Percentiles rank a stretch among this genome's conserved stretches.
Conservation (phyloP, 2,888 invertebrate genomes). For the Incurvaria masculella region DNA sequence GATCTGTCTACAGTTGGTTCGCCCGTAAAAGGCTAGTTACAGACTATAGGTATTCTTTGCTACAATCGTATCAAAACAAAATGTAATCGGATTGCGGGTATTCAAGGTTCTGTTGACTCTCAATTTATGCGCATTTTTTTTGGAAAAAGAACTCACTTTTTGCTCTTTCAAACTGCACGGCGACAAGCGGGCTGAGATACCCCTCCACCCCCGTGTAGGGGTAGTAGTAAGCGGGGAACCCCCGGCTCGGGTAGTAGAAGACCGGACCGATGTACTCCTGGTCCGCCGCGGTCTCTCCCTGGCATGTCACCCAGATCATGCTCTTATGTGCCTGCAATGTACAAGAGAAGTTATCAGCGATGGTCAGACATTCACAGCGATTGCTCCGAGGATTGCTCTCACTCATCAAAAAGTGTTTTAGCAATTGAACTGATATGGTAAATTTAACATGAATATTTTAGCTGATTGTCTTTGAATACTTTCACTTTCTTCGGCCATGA, state of each 20-base stretch:
- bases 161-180: constrained; percentile 77
- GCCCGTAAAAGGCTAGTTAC: too few relatives aligned
- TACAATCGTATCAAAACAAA: too few relatives aligned
- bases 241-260: constrained; percentile 72
- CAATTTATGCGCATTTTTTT: background rate
- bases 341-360: background rate
- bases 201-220: constrained; percentile 85
- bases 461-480: too few relatives aligned
- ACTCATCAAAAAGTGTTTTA: too few relatives aligned
- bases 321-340: background rate
- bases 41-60: too few relatives aligned
- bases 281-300: constrained; percentile 91
- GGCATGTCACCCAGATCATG: constrained; percentile 86
- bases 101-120: too few relatives aligned
- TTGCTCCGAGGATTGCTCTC: background rate
- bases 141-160: constrained; percentile 62
- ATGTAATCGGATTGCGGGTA: too few relatives aligned
- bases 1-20: too few relatives aligned
- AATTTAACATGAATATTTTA: background rate
- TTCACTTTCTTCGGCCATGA: too few relatives aligned
- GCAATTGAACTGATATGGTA: too few relatives aligned
- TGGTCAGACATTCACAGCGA: background rate
- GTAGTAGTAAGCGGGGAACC: constrained; percentile 87
- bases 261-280: constrained; percentile 87
- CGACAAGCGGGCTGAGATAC: constrained; percentile 84